A percentile compares a stretch with the other conserved stretches of the same genome.
These are phyloP conservation scores for Girardinichthys multiradiatus DNA, from an alignment of 2,113 vertebrate genomes.

Conservation along the genomic window DNA sequence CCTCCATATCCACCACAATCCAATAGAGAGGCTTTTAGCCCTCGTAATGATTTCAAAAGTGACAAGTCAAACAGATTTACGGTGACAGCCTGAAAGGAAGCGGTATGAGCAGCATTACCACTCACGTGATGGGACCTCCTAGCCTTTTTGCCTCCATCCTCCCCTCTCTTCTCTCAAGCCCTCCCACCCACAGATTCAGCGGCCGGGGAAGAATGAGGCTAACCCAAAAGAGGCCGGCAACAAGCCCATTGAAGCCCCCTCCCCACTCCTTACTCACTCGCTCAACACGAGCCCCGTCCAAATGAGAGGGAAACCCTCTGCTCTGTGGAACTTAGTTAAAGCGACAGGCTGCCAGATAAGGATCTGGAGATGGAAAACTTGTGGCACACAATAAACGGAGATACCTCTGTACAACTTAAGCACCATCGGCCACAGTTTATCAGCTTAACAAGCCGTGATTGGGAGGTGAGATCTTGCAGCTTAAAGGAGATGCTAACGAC, in stretches of 20 bases:
- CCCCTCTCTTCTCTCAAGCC: slow-evolving; percentile 13
- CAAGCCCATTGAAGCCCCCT: background rate
- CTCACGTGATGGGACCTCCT: slow-evolving; percentile 71
- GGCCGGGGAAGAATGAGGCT: slow-evolving; percentile 64
- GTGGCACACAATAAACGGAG: slow-evolving; percentile 51
- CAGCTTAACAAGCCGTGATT: slow-evolving; percentile 64
- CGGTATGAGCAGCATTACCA: slow-evolving; percentile 84
- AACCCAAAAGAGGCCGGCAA: slow-evolving; percentile 60
- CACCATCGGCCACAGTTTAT: slow-evolving; percentile 61
- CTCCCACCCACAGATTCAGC: slow-evolving; percentile 41
- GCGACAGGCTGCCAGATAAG: slow-evolving; percentile 70
- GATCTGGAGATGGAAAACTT: slow-evolving; percentile 69
- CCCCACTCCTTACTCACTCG: background rate
- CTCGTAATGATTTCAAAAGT: slow-evolving; percentile 94
- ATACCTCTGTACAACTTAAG: slow-evolving; percentile 66
- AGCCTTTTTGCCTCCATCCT: slow-evolving; percentile 51
- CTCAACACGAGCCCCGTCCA: slow-evolving; percentile 69
- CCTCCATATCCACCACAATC: slow-evolving; percentile 75
- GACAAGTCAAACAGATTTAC: slow-evolving; percentile 93
- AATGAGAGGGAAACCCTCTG: slow-evolving; percentile 65
- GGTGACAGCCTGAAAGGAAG: slow-evolving; percentile 87
- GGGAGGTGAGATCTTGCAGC: slow-evolving; percentile 36
- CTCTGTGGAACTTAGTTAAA: slow-evolving; percentile 77
- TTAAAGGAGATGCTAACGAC: slow-evolving; percentile 34
- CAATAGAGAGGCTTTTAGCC: slow-evolving; percentile 92